A percentile compares a stretch with the other conserved stretches of the same genome.
phyloP scores from a whole-genome alignment of 2,888 invertebrate species.

The Parnassius orleans region DNA sequence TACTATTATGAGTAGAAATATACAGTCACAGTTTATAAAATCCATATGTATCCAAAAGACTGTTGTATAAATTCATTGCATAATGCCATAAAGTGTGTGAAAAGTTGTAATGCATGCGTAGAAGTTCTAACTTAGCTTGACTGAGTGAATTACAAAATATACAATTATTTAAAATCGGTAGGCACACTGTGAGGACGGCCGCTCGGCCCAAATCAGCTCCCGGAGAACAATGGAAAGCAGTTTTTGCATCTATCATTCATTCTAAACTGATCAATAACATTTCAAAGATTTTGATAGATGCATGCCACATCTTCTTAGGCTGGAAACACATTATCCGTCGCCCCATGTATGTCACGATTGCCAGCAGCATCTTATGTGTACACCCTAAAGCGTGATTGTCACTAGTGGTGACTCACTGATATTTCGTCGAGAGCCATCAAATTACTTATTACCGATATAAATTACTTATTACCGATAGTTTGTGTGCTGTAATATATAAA shows the following conservation, averaged over 20 bases:
- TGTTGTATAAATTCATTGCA: slow-evolving; percentile 25
- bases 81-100: slow-evolving; percentile 19
- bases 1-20: slow-evolving; percentile 11
- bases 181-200: slow-evolving; percentile 69
- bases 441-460: no score
- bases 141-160: slow-evolving; percentile 35
- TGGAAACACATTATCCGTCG: no score
- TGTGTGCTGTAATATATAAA: no score
- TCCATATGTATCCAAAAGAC: slow-evolving; percentile 11
- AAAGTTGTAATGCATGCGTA: slow-evolving; percentile 3
- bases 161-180: slow-evolving; percentile 36
- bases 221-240: slow-evolving; percentile 40
- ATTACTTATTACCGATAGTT: no score
- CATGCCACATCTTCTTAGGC: no score
- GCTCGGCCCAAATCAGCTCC: slow-evolving; percentile 53
- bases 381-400: no score
- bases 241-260: neutral
- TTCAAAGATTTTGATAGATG: no score
- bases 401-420: no score
- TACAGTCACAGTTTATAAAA: slow-evolving; percentile 16
- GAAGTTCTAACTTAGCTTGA: slow-evolving; percentile 35
- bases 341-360: no score
- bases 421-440: no score
- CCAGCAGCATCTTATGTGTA: no score
- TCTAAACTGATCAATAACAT: no score